Evolutionary conservation across 1,140 invertebrate genomes (phyloP).

Genomic region (Heliconius eleuchia): DNA sequence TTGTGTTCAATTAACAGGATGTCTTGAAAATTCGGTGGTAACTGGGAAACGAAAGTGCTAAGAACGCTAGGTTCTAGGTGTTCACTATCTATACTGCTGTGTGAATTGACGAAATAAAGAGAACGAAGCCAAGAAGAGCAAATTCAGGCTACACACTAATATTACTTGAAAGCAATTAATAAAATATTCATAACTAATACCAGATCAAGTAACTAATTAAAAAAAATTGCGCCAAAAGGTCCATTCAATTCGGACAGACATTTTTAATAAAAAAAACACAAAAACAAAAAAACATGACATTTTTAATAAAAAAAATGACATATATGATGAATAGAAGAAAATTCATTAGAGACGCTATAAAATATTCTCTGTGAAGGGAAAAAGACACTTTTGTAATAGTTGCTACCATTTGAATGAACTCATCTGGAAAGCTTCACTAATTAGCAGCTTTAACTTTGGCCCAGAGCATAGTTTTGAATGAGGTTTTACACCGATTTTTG

Average conservation of each 20-base stretch:
- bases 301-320: not conserved
- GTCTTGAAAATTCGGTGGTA: too few relatives aligned
- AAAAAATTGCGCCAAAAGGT: not conserved
- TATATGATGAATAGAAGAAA: conserved; percentile 5
- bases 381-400: conserved; percentile 9
- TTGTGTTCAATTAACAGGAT: too few relatives aligned
- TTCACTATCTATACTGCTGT: too few relatives aligned
- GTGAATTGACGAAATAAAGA: too few relatives aligned
- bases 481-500: conserved; percentile 6
- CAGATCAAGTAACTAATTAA: not conserved
- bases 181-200: not conserved
- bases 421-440: not conserved
- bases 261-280: not conserved
- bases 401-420: not conserved
- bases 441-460: conserved; percentile 7
- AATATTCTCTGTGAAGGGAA: conserved; percentile 8
- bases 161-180: too few relatives aligned
- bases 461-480: not conserved
- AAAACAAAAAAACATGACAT: not conserved
- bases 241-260: not conserved
- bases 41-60: too few relatives aligned
- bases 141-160: too few relatives aligned
- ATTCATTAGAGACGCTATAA: conserved; percentile 12
- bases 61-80: too few relatives aligned
- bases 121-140: too few relatives aligned